A percentile compares a stretch with the other conserved stretches of the same genome.
phyloP scores from a whole-genome alignment of 1,140 invertebrate species.

The Drosophila sp. region DNA sequence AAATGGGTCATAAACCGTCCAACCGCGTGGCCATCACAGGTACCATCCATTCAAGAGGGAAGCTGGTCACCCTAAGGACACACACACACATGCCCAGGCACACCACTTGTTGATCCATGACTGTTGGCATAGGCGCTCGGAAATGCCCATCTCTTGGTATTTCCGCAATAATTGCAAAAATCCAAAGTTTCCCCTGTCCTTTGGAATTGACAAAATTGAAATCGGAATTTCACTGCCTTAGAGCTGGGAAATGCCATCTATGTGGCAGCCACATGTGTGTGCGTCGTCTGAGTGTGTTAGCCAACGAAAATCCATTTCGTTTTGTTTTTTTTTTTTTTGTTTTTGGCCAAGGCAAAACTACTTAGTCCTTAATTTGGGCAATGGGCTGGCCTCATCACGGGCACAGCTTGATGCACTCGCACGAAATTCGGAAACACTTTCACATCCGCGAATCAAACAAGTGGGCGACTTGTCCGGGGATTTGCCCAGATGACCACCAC shows the following conservation, averaged over 20 bases:
- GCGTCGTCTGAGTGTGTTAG: too few species aligned
- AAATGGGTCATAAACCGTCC: conserved; percentile 48
- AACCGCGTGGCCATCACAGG: conserved; percentile 29
- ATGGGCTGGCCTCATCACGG: conserved; percentile 9
- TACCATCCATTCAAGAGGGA: background rate
- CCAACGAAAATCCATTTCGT: too few species aligned
- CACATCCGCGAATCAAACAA: conserved; percentile 21
- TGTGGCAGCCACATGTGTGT: conserved; percentile 22
- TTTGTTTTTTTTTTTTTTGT: background rate
- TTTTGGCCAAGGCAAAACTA: conserved; percentile 22
- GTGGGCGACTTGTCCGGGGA: conserved; percentile 25
- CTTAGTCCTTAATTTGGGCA: conserved; percentile 25
- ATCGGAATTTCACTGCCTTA: conserved; percentile 19
- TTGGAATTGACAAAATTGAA: conserved; percentile 2
- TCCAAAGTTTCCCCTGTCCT: background rate
- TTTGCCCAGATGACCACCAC: conserved; percentile 30
- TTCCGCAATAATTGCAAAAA: conserved; percentile 13
- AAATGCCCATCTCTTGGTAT: conserved; percentile 27
- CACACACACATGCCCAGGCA: background rate
- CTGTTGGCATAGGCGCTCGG: conserved; percentile 21
- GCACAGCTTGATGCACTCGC: conserved; percentile 15
- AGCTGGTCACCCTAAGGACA: conserved; percentile 14
- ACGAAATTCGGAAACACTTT: background rate
- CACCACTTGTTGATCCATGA: conserved; percentile 24
- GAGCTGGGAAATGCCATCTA: conserved; percentile 12